These are phyloP conservation scores for Mystacides longicornis DNA, from an alignment of 2,888 invertebrate genomes.

Conservation along the genomic window DNA sequence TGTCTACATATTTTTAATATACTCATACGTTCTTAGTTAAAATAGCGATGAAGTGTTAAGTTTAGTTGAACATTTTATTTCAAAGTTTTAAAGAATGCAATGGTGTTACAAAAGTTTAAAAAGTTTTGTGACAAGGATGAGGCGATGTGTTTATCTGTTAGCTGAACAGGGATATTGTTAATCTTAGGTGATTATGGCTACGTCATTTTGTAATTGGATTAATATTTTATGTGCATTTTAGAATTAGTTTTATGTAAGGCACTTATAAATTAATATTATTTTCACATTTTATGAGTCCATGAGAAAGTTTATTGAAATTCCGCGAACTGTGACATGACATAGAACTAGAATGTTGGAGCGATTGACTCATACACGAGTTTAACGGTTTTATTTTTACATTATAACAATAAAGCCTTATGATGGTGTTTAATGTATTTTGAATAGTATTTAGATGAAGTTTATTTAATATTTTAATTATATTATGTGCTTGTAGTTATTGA, in stretches of 20 bases:
- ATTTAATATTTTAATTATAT: neutral
- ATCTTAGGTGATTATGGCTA: slow-evolving; percentile 6
- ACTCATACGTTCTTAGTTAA: too few species aligned
- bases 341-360: neutral
- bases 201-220: neutral
- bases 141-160: slow-evolving; percentile 22
- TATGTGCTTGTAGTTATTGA: neutral
- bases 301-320: slow-evolving; percentile 1
- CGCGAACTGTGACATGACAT: slow-evolving; percentile 2
- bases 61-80: too few species aligned
- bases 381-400: slow-evolving; percentile 2
- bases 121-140: slow-evolving; percentile 22
- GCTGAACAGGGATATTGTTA: slow-evolving; percentile 19
- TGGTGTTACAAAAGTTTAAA: slow-evolving; percentile 18
- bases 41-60: too few species aligned
- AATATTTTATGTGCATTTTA: neutral
- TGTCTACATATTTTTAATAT: too few species aligned
- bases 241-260: neutral
- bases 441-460: neutral
- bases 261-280: neutral
- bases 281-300: neutral
- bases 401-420: too few species aligned
- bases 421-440: neutral
- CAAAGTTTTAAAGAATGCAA: slow-evolving; percentile 5
- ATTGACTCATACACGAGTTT: neutral